These are phyloP conservation scores for Ophion ellenae DNA, from an alignment of 2,888 invertebrate species.

Conservation along the genomic window DNA sequence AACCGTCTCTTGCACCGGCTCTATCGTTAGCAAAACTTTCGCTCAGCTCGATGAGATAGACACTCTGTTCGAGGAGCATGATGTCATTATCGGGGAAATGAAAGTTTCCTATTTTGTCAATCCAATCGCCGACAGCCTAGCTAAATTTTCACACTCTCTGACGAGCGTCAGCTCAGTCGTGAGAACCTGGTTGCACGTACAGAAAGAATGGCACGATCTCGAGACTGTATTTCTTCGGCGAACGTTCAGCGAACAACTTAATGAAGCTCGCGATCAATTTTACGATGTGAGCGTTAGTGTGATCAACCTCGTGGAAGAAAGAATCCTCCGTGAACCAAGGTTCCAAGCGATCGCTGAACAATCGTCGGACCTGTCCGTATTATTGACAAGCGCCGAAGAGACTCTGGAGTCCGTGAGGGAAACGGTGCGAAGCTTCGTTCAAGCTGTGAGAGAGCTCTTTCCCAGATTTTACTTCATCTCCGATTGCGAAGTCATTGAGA, in stretches of 20 bases:
- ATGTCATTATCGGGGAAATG: conserved; percentile 85
- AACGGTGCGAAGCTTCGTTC: conserved; percentile 86
- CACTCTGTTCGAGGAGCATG: conserved; percentile 85
- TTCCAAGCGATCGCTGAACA: conserved; percentile 74
- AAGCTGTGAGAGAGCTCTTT: conserved; percentile 88
- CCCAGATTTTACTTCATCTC: conserved; percentile 91
- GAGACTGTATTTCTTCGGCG: conserved; percentile 88
- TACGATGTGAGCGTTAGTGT: conserved; percentile 86
- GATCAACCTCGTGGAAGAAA: conserved; percentile 79
- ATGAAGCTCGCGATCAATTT: conserved; percentile 85
- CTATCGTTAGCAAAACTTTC: conserved; percentile 78
- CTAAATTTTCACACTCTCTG: conserved; percentile 79
- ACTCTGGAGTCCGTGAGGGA: conserved; percentile 80
- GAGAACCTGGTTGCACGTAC: conserved; percentile 88
- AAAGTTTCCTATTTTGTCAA: conserved; percentile 86
- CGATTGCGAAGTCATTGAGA: conserved; percentile 90
- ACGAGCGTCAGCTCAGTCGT: conserved; percentile 85
- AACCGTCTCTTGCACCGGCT: conserved; percentile 76
- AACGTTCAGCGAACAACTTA: conserved; percentile 77
- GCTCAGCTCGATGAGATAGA: conserved; percentile 85
- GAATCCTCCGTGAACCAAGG: conserved; percentile 72
- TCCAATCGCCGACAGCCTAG: conserved; percentile 83
- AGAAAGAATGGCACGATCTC: conserved; percentile 87
- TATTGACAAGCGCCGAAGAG: conserved; percentile 66
- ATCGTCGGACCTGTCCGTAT: conserved; percentile 1